Conservation (phyloP, 2,888 invertebrate species). For the Metopia argyrocephala region DNA sequence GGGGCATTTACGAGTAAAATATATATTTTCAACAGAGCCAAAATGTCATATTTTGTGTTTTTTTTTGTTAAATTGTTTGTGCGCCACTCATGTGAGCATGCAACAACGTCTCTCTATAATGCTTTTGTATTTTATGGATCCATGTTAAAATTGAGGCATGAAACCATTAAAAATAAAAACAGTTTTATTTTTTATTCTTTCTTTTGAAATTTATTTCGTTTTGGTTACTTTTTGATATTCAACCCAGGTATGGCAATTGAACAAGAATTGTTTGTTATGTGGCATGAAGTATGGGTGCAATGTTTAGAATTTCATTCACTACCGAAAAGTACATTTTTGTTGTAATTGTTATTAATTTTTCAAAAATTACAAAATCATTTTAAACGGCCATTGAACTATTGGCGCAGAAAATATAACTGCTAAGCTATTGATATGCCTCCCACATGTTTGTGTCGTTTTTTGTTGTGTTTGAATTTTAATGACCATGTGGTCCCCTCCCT, state of each 20-base stretch:
- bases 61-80: constrained; percentile 45
- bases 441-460: not conserved
- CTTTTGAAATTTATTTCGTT: not conserved
- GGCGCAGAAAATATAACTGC: not conserved
- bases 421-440: constrained; percentile 5
- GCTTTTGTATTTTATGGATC: constrained; percentile 11
- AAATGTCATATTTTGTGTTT: constrained; percentile 52
- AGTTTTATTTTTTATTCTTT: constrained; percentile 9
- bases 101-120: not conserved
- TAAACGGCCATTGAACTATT: constrained; percentile 48
- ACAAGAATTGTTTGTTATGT: not conserved
- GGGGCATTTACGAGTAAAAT: not conserved
- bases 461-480: too few species aligned
- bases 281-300: constrained; percentile 51
- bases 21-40: too few species aligned
- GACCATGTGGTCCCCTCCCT: not conserved
- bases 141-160: constrained; percentile 14
- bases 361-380: constrained; percentile 36
- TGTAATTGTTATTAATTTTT: not conserved
- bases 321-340: constrained; percentile 18
- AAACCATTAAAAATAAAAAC: constrained; percentile 19
- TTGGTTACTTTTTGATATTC: constrained; percentile 22
- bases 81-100: constrained; percentile 44
- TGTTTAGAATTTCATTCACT: constrained; percentile 31
- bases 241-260: constrained; percentile 33